A percentile compares a stretch with the other conserved stretches of the same genome.
phyloP scores from a whole-genome alignment of 2,113 vertebrate genomes.

The Ranitomeya imitator region DNA sequence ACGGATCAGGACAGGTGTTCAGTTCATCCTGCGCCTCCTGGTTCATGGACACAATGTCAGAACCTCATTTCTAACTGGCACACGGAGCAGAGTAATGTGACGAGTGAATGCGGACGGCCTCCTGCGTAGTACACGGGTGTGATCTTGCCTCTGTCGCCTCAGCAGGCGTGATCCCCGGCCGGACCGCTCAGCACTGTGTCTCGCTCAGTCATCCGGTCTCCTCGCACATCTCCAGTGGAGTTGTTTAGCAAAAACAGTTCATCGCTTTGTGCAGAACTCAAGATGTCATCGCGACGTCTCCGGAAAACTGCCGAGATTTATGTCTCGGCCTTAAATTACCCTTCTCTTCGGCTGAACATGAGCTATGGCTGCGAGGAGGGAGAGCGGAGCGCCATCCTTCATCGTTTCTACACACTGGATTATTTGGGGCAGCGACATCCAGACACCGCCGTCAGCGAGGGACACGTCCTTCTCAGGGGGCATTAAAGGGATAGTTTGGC shows the following conservation, averaged over 20 bases:
- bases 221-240: constrained; percentile 28
- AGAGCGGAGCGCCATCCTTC: background rate
- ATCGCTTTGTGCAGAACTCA: background rate
- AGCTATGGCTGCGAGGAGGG: background rate
- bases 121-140: background rate
- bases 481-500: no score
- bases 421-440: background rate
- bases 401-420: background rate
- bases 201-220: constrained; percentile 37
- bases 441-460: no score
- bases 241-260: constrained; percentile 45
- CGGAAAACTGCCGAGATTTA: constrained; percentile 35
- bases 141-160: background rate
- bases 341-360: background rate
- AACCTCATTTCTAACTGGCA: no score
- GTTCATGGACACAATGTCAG: no score
- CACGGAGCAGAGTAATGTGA: background rate
- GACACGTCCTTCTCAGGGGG: no score
- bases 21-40: no score
- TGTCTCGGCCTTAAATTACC: constrained; percentile 23
- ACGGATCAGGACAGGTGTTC: no score
- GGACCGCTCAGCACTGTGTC: background rate
- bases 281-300: constrained; percentile 15
- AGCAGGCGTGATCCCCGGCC: background rate
- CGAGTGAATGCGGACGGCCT: no score